A percentile compares a stretch with the other conserved stretches of the same genome.
These are phyloP conservation scores for Ptilonorhynchus violaceus DNA, from an alignment of 2,113 vertebrate species.

Conservation along the genomic window DNA sequence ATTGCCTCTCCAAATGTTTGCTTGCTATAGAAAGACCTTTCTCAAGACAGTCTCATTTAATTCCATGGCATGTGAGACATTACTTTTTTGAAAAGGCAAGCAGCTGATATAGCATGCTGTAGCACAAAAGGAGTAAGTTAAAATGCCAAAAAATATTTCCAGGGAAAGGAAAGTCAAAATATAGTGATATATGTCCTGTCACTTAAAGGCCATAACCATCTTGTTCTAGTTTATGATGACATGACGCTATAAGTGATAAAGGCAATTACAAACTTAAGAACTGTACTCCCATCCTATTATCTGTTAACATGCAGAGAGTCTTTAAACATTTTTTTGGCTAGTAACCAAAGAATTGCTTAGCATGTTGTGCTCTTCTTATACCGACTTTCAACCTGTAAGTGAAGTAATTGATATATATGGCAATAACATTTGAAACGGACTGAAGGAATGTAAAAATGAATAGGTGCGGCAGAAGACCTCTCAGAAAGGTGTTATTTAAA, in stretches of 20 bases:
- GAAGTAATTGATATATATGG: neutral
- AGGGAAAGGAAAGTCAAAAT: conserved; percentile 37
- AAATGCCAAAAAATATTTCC: conserved; percentile 36
- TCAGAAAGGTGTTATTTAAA: neutral
- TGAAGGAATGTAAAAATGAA: neutral
- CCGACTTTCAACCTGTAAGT: neutral
- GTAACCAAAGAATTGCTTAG: neutral
- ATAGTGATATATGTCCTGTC: neutral
- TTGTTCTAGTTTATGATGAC: neutral
- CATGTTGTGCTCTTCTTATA: neutral
- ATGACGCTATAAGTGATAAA: neutral
- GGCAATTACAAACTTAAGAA: conserved; percentile 4
- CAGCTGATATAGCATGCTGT: conserved; percentile 25
- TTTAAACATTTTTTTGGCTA: neutral
- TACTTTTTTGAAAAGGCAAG: conserved; percentile 4
- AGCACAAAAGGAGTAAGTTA: neutral
- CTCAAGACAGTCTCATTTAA: neutral
- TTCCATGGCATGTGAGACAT: neutral
- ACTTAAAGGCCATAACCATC: conserved; percentile 17
- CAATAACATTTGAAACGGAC: neutral
- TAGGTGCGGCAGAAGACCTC: neutral
- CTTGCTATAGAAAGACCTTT: conserved; percentile 12
- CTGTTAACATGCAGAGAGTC: neutral
- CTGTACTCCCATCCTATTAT: neutral
- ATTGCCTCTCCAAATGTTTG: neutral